Evolutionary conservation across 2,888 invertebrate species (phyloP).

Genomic region (Lypha dubia): DNA sequence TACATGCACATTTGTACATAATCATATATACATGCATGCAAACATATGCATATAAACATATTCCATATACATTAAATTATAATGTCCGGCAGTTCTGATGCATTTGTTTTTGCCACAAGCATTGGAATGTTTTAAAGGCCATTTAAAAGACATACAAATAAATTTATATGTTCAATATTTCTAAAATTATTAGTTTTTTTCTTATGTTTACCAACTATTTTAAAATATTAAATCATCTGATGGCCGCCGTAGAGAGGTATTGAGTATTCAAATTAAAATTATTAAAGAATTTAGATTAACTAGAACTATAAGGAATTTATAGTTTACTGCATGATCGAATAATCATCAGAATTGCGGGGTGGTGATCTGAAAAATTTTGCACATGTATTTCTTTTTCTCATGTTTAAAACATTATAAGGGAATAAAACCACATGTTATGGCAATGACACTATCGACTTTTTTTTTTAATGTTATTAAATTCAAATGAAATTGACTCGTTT

Average conservation of each 20-base stretch:
- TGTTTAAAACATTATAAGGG: constrained; percentile 25
- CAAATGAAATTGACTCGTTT: constrained; percentile 55
- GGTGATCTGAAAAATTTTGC: not conserved
- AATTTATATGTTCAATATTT: no score
- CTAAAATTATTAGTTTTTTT: no score
- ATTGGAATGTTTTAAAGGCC: not conserved
- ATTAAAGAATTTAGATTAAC: no score
- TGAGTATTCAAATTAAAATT: no score
- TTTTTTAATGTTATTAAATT: constrained; percentile 48
- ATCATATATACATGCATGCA: not conserved
- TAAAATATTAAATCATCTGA: no score
- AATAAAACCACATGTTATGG: constrained; percentile 49
- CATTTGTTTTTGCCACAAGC: not conserved
- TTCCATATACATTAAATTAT: constrained; percentile 9
- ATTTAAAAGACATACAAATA: no score
- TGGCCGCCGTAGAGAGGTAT: no score
- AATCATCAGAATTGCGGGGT: not conserved
- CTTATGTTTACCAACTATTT: no score
- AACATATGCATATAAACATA: not conserved
- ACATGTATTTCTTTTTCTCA: not conserved
- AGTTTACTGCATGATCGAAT: no score
- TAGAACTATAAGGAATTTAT: no score
- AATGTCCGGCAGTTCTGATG: constrained; percentile 16
- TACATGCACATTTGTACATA: constrained; percentile 1
- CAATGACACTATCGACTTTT: constrained; percentile 52